Evolutionary conservation across 2,113 vertebrate species (phyloP).

Genomic region (Mustelus asterias): DNA sequence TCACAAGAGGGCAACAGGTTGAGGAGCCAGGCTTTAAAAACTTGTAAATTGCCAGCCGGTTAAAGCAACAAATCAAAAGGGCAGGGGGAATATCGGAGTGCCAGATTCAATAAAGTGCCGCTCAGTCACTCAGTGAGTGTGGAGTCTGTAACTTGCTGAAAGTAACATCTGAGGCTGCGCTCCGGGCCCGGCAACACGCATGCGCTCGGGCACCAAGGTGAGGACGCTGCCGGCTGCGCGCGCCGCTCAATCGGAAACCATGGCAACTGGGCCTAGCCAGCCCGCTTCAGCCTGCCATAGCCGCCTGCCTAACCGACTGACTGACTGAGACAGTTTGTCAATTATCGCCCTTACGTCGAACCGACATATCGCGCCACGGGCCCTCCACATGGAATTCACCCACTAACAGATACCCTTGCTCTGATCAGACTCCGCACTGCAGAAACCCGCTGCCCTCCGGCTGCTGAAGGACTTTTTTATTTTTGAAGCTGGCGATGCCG

Average conservation of each 20-base stretch:
- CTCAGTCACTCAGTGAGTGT: too few relatives aligned
- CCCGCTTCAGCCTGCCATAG: too few relatives aligned
- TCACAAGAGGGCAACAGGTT: background rate
- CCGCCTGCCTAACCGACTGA: too few relatives aligned
- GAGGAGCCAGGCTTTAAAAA: background rate
- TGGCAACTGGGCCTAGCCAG: background rate
- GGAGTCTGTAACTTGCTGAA: background rate
- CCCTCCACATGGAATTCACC: background rate
- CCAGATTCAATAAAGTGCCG: background rate
- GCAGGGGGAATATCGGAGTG: too few relatives aligned
- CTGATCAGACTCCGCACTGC: background rate
- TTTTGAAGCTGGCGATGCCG: background rate
- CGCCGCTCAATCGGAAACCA: background rate
- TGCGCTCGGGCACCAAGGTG: background rate
- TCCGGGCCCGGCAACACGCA: background rate
- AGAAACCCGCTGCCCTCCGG: background rate
- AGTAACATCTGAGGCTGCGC: background rate
- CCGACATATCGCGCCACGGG: background rate
- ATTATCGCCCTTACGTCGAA: background rate
- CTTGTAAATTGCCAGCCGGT: background rate
- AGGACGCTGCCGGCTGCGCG: background rate
- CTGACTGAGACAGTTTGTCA: background rate
- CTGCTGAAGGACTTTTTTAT: background rate
- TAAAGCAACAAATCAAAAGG: background rate
- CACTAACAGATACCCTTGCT: background rate